phyloP scores from a whole-genome alignment of 2,888 invertebrate species.

The Entomobrya multifasciata region DNA sequence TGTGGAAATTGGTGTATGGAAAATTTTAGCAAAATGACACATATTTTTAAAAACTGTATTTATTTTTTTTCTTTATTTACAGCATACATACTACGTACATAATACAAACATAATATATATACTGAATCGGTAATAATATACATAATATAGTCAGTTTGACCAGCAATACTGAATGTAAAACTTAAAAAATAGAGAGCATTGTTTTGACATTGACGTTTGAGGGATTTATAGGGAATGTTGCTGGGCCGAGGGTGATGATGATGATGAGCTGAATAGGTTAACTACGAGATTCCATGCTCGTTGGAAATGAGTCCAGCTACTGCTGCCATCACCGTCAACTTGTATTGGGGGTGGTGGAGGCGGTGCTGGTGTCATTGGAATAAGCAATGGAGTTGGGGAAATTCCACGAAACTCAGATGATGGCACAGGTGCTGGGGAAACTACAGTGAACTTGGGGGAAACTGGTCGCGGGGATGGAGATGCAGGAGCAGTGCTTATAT shows the following conservation, averaged over 20 bases:
- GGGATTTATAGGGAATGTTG: not conserved
- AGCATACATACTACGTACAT: too few species aligned
- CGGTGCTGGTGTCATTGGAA: not conserved
- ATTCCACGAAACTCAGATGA: not conserved
- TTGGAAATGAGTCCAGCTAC: slow-evolving; percentile 59
- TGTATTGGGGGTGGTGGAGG: not conserved
- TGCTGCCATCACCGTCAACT: slow-evolving; percentile 16
- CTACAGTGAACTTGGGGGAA: slow-evolving; percentile 12
- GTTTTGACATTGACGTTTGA: not conserved
- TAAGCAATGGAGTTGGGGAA: too few species aligned
- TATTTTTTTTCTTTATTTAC: too few species aligned
- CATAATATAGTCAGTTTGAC: not conserved
- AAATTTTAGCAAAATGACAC: too few species aligned
- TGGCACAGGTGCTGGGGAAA: not conserved
- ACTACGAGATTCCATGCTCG: slow-evolving; percentile 39
- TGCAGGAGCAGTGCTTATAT: too few species aligned
- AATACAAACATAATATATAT: too few species aligned
- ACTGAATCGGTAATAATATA: too few species aligned
- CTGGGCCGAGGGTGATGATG: not conserved
- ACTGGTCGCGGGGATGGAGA: too few species aligned
- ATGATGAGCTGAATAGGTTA: slow-evolving; percentile 1
- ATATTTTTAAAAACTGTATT: too few species aligned
- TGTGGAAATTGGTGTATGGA: too few species aligned
- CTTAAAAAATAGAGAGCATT: not conserved
- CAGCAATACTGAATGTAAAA: slow-evolving; percentile 12